Base-by-base conservation (phyloP, 2,113 vertebrate genomes). In the Chaetodon auriga region DNA sequence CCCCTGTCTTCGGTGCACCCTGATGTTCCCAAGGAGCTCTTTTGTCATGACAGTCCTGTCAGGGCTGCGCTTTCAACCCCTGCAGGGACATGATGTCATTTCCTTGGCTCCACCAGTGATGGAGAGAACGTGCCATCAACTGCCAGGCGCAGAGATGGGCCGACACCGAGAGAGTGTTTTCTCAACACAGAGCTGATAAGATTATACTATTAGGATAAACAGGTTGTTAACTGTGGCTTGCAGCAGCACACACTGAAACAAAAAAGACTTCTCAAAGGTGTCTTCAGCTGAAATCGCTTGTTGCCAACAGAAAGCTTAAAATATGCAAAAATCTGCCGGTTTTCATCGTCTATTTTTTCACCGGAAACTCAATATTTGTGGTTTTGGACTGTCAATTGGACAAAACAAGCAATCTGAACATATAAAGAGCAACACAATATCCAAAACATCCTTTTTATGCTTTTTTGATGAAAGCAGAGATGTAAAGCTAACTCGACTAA, bases 41-140 rank as follows among this genome's bases (percentile, higher is more conserved):
- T 93, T 90, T 91, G 92, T 94, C 91, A 80, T 91, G 93, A 93
- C 90, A 89, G 89, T 88, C 84, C 76, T 92, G 94, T 94, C 93
- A 93, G 88, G 84, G 71, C 80, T 87, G 83, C 36, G 75, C 89
- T 87, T 84, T 82, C 85, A 81, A 77, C 64, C 85, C 91, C 93
- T 84, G 46, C 85, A 80, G 93, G 90, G 90, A 93, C 91, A 87
- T 90, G 87, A 94, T 95, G 93, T 95, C 93, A 95, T 82, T 92
- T 94, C 92, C 91, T 93, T 88, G 89, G 92, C 94, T 93, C 74
- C 75, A 62, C 58, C 83, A 54, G 80, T 81, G 87, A 90, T 88
- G 82, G 75, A 65, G 84, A 87, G 85, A 82, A 82, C 87, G 84
- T 90, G 88, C 89, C 90, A 69, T 89, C 81, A 84, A 72, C 87